Evolutionary conservation across 2,888 invertebrate species (phyloP).

Genomic region (Plebejus anna): DNA sequence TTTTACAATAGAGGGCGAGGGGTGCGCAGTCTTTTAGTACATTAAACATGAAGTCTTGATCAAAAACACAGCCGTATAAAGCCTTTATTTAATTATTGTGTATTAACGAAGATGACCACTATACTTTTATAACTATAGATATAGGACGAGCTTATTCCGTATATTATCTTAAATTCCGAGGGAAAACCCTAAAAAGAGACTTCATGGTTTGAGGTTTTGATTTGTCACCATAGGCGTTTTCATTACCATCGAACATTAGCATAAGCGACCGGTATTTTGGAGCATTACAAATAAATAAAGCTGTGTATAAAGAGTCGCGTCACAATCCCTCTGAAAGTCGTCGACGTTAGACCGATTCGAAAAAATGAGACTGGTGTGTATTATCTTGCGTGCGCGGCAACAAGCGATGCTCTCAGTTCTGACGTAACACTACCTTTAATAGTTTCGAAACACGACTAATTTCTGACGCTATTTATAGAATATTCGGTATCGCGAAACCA

Average conservation of each 20-base stretch:
- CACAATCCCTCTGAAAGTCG: constrained; percentile 37
- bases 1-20: too few relatives aligned
- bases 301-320: constrained; percentile 29
- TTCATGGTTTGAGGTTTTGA: constrained; percentile 6
- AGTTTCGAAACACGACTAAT: neutral
- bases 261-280: constrained; percentile 13
- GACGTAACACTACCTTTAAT: neutral
- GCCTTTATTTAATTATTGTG: too few relatives aligned
- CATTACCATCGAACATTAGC: constrained; percentile 14
- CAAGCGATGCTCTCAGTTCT: neutral
- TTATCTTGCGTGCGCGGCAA: constrained; percentile 25
- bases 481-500: neutral
- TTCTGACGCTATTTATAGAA: neutral
- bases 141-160: too few relatives aligned
- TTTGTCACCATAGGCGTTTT: constrained; percentile 10
- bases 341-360: constrained; percentile 37
- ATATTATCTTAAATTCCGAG: too few relatives aligned
- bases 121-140: too few relatives aligned
- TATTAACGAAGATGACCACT: too few relatives aligned
- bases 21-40: too few relatives aligned
- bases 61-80: too few relatives aligned
- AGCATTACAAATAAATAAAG: constrained; percentile 39
- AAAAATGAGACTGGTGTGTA: constrained; percentile 47
- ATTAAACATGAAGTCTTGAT: too few relatives aligned
- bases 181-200: neutral